Evolutionary conservation across 2,888 invertebrate genomes (phyloP).

Genomic region (Leuctra nigra): DNA sequence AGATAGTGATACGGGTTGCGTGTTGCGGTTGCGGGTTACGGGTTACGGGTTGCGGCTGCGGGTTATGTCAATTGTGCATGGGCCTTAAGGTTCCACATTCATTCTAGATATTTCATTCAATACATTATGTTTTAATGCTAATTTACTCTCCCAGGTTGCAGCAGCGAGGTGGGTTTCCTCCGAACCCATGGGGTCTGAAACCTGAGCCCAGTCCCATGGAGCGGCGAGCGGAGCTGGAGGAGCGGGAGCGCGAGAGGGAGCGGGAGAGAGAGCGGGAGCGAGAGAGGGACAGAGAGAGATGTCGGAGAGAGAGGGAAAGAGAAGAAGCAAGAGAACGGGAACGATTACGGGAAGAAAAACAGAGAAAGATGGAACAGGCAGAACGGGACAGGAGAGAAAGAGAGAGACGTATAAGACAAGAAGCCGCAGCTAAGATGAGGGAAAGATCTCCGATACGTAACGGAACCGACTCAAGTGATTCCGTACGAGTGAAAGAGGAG

Average conservation of each 20-base stretch:
- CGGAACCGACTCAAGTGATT: constrained; percentile 48
- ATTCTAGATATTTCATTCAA: too few species aligned
- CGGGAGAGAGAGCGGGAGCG: constrained; percentile 43
- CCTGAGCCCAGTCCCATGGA: constrained; percentile 56
- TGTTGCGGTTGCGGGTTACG: too few species aligned
- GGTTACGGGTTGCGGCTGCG: too few species aligned
- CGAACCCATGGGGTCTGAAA: constrained; percentile 54
- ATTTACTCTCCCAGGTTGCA: constrained; percentile 49
- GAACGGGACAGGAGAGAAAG: constrained; percentile 48
- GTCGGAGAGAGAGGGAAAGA: constrained; percentile 50
- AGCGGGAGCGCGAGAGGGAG: constrained; percentile 43
- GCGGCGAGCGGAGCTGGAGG: constrained; percentile 52
- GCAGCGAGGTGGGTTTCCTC: constrained; percentile 50
- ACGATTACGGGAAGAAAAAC: constrained; percentile 44
- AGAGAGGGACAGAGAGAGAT: constrained; percentile 40
- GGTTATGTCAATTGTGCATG: too few species aligned
- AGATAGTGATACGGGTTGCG: too few species aligned
- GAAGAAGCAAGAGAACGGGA: constrained; percentile 57
- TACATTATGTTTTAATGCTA: too few species aligned
- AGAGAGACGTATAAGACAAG: constrained; percentile 42
- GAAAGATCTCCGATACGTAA: constrained; percentile 73
- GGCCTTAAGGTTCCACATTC: too few species aligned
- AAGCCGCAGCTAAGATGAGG: constrained; percentile 35
- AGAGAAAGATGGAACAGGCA: constrained; percentile 30
- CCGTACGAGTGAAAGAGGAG: constrained; percentile 58